Conservation (phyloP, 2,113 vertebrate genomes). For the Pao palembangensis region DNA sequence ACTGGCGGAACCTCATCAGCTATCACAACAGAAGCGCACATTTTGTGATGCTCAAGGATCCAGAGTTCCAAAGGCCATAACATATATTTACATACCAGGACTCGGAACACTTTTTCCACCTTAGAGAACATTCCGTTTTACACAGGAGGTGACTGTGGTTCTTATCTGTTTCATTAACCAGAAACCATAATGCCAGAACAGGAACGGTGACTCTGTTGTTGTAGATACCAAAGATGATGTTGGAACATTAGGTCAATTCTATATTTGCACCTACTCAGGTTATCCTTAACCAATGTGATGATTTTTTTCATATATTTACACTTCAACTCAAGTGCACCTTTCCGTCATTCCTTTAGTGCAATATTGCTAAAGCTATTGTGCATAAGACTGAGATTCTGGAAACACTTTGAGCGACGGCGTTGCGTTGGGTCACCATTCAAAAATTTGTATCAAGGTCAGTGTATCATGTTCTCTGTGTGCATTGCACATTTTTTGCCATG, state of each 20-base stretch:
- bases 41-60: constrained; percentile 14
- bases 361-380: no score
- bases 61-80: constrained; percentile 22
- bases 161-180: constrained; percentile 24
- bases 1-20: constrained; percentile 42
- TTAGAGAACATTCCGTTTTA: constrained; percentile 23
- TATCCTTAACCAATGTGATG: no score
- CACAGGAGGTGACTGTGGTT: constrained; percentile 14
- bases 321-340: no score
- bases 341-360: no score
- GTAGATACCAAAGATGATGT: background rate
- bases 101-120: constrained; percentile 17
- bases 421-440: no score
- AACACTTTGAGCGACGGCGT: no score
- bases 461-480: no score
- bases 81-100: constrained; percentile 25
- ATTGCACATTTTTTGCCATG: no score
- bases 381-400: no score
- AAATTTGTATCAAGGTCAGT: no score
- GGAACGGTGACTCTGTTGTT: constrained; percentile 19
- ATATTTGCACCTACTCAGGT: background rate
- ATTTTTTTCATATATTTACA: no score
- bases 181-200: constrained; percentile 20
- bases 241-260: background rate
- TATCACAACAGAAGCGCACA: constrained; percentile 32